Evolutionary conservation across 2,113 vertebrate species (phyloP), one percentile per base, ranked within the genome.

Genomic region (Setophaga coronata): DNA sequence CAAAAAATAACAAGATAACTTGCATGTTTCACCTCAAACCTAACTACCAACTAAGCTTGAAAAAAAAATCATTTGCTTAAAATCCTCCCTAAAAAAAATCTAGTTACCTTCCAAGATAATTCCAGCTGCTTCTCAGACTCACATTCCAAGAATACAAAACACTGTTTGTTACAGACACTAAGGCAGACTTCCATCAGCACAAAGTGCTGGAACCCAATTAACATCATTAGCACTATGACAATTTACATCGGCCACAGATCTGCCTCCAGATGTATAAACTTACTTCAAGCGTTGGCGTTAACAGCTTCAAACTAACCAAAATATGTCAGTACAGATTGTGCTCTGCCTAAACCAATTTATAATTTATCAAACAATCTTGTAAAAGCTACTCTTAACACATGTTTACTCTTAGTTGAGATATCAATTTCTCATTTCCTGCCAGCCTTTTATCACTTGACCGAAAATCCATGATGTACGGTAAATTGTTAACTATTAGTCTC

Each of bases 371-470:
- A 92, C 31, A 60, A 76, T 87, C 91, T 93, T 94, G 88, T 92
- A 94, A 97, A 95, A 87, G 90, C 93, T 82, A 82, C 79, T 47
- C 65, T 95, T 87, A 89, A 92, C 87, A 87, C 77, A 83, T 93
- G 87, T 95, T 93, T 95, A 95, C 84, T 84, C 69, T 91, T 73
- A 93, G 54, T 87, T 60, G 61, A 92, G 89, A 71, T 82, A 96
- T 94, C 94, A 95, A 38, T 93, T 96, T 91, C 97, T 95, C 94
- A 96, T 96, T 97, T 97, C 94, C 96, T 95, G 90, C 76, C 81
- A 90, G 87, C 73, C 94, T 96, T 94, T 97, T 90, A 95, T 96
- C 93, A 92, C 90, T 93, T 93, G 94, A 96, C 95, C 56, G 29
- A 96, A 95, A 95, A 97, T 95, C 95, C 80, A 95, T 88, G 88